Evolutionary conservation across 1,140 invertebrate genomes (phyloP).

Genomic region (Nomia melanderi): DNA sequence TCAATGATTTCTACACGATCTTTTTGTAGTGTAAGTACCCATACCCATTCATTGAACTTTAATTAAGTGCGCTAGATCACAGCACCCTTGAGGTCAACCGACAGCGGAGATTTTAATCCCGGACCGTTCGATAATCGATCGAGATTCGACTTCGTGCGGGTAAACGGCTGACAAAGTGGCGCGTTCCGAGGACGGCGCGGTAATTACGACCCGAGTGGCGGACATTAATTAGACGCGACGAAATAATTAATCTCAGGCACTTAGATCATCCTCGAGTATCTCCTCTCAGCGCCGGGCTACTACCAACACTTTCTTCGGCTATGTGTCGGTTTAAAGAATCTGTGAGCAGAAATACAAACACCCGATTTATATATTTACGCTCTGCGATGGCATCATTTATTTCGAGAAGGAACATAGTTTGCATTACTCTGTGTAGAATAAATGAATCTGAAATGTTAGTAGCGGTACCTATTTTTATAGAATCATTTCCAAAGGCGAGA

Average conservation of each 20-base stretch:
- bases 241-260: constrained; percentile 72
- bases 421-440: no score
- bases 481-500: no score
- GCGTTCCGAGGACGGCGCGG: constrained; percentile 27
- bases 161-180: constrained; percentile 16
- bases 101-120: constrained; percentile 10
- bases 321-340: neutral
- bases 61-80: constrained; percentile 1
- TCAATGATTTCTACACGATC: no score
- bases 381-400: no score
- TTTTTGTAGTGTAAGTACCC: no score
- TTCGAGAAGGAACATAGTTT: no score
- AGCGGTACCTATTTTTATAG: no score
- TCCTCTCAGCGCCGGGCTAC: neutral
- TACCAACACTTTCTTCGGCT: neutral
- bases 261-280: constrained; percentile 68
- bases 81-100: neutral
- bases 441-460: no score
- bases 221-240: constrained; percentile 70
- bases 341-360: neutral
- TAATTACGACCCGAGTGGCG: constrained; percentile 55
- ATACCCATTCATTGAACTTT: neutral
- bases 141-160: constrained; percentile 27
- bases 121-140: constrained; percentile 49
- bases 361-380: no score